Evolutionary conservation across 37 sponge, comb jelly and placozoan genomes (phyloP), one percentile per base, ranked within the genome.

Genomic region (Bolinopsis microptera): DNA sequence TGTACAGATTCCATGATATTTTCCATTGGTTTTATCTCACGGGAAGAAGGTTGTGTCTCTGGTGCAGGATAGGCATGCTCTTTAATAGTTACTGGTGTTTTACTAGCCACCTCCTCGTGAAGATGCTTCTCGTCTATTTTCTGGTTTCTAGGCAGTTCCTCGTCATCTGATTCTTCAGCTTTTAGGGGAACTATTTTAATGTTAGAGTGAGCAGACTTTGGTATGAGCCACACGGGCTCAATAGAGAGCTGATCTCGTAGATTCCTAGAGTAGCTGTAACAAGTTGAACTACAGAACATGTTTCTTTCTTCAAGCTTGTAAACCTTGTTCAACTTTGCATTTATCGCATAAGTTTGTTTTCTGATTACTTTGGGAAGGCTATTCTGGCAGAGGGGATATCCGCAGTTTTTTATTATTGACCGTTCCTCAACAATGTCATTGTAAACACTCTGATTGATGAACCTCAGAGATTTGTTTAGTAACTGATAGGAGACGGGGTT

Each of bases 381-480:
- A 16, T 41, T 41, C 30, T 26, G n/a, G 39, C 90, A 86, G 0
- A 40, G 3, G 3, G 90, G 90, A 34, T 86, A 86, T 38, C 90
- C 90, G 39, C 90, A 86, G 90, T 41, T 13, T 24, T 86, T 86
- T 22, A 40, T 22, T 9, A 86, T 86, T 1, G 90, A 86, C 23
- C 90, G n/a, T 26, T 86, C 90, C 48, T 86, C 90, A 1, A 86
- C 48, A 28, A 86, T 86, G 90, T 86, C 90, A 23, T 86, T 86
- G 30, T 86, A 86, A 23, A 86, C 90, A 86, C 61, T 41, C 30
- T 86, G 90, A 41, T 86, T 86, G 48, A 86, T 40, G 61, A 28
- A 86, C 30, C 24, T 21, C 48, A 86, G 61, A 38, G 90, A 39
- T 38, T 86, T 86, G 48, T 86, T 24, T 0, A 86, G 90, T 24